A percentile compares a stretch with the other conserved stretches of the same genome.
Evolutionary conservation across 2,888 invertebrate genomes (phyloP).

Genomic region (Drosophila gaucha): DNA sequence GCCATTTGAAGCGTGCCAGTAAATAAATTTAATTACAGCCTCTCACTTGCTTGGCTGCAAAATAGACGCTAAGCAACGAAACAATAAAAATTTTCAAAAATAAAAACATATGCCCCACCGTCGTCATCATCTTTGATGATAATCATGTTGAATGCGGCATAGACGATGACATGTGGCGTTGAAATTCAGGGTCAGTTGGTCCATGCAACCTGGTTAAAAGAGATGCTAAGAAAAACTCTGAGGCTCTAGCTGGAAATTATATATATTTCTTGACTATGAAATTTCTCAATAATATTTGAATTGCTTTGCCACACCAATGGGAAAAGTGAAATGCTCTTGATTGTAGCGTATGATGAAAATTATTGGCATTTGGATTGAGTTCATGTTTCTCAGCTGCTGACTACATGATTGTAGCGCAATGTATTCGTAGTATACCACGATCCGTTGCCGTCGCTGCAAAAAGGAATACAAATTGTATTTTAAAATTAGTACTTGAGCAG

Average conservation of each 20-base stretch:
- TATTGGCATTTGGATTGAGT: conserved; percentile 74
- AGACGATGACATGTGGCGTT: conserved; percentile 63
- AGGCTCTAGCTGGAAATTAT: background rate
- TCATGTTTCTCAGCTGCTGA: conserved; percentile 69
- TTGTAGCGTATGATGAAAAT: conserved; percentile 48
- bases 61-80: conserved; percentile 22
- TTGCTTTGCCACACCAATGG: conserved; percentile 4
- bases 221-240: conserved; percentile 30
- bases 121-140: conserved; percentile 34
- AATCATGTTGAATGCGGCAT: conserved; percentile 34
- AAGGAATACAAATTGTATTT: conserved; percentile 81
- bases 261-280: background rate
- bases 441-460: conserved; percentile 61
- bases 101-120: conserved; percentile 57
- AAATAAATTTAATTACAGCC: conserved; percentile 70
- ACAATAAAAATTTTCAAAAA: conserved; percentile 40
- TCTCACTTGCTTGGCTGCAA: conserved; percentile 47
- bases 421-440: conserved; percentile 71
- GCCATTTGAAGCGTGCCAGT: conserved; percentile 57
- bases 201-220: conserved; percentile 62
- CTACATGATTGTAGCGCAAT: conserved; percentile 69
- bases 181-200: conserved; percentile 57
- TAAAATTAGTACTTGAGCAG: conserved; percentile 85
- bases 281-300: background rate
- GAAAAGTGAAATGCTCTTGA: conserved; percentile 23